Base-by-base conservation (phyloP, 1,140 invertebrate species). In the Lysiphlebus fabarum region DNA sequence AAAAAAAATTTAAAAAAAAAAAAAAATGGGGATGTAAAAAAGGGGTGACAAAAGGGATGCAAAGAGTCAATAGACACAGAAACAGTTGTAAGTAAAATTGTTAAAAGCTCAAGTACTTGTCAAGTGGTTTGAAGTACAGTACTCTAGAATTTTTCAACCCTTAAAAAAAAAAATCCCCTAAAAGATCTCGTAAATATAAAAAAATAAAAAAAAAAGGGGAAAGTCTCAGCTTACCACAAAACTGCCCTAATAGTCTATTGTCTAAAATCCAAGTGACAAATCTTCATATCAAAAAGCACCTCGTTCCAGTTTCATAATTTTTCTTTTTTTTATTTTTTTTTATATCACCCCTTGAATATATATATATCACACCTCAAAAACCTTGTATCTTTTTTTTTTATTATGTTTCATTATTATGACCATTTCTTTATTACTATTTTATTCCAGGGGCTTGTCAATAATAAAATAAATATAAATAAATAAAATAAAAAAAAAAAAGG, bases 241-340 rank as follows among this genome's bases (percentile, higher is more conserved):
- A 64, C 63, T 61, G 56, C 58, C 60, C 59, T 64, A 64, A 64
- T 64, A 64, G 63, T 64, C 63, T 45, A 64, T 64, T 64, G 63
- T 64, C 63, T 64, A 64, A 64, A 56, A 62, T 58, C 57, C 53
- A 59, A 58, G 63, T 54, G 56, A 64, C 63, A 64, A 64, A 64
- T 59, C 59, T 59, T 64, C 63, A 64, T 64, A 56, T 45, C 56
- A 37, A 47, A 40, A 42, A 45, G 45, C 38, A 50, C 55, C 44
- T 49, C 50, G 10, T 36, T 33, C 53, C 9, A 43, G 36, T 33
- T 34, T 8, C 12, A 26, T 47, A 45, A 44, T 37, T 11, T 33
- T 10, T 11, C n/a, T 51, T 36, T 48, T 48, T 33, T 26, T 48
- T 38, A 17, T 38, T 34, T 50, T 9, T 41, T 44, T 17, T 55